These are phyloP conservation scores for Aricia agestis DNA, from an alignment of 1,140 invertebrate genomes.

Conservation along the genomic window DNA sequence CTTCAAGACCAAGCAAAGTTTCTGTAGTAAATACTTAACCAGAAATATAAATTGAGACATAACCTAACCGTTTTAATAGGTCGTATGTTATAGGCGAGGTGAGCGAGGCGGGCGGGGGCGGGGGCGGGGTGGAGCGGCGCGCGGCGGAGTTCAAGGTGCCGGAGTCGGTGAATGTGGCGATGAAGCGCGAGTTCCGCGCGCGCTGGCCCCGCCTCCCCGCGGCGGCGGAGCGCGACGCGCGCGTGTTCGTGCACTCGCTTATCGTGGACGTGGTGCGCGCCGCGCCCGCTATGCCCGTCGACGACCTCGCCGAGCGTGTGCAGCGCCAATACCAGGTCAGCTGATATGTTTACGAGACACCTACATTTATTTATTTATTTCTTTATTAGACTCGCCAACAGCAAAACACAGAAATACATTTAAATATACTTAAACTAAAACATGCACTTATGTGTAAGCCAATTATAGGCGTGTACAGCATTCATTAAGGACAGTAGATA, in stretches of 20 bases:
- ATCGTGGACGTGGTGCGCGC: constrained; percentile 81
- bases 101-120: constrained; percentile 29
- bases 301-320: constrained; percentile 92
- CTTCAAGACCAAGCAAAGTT: too few relatives aligned
- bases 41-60: too few relatives aligned
- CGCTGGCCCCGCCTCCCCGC: constrained; percentile 60
- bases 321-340: constrained; percentile 95
- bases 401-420: too few relatives aligned
- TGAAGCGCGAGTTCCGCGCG: constrained; percentile 59
- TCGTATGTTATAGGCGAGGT: not conserved
- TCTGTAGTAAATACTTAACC: too few relatives aligned
- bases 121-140: constrained; percentile 44
- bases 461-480: too few relatives aligned
- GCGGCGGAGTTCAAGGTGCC: constrained; percentile 58
- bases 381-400: too few relatives aligned
- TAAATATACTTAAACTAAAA: too few relatives aligned
- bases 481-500: too few relatives aligned
- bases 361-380: too few relatives aligned
- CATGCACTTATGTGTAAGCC: too few relatives aligned
- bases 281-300: constrained; percentile 81
- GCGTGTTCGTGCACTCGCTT: constrained; percentile 81
- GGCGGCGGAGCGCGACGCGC: constrained; percentile 80
- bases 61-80: not conserved
- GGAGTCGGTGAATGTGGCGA: constrained; percentile 47
- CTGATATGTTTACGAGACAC: constrained; percentile 34